These are phyloP conservation scores for Holacanthus passer DNA, from an alignment of 2,113 vertebrate species.

Conservation along the genomic window DNA sequence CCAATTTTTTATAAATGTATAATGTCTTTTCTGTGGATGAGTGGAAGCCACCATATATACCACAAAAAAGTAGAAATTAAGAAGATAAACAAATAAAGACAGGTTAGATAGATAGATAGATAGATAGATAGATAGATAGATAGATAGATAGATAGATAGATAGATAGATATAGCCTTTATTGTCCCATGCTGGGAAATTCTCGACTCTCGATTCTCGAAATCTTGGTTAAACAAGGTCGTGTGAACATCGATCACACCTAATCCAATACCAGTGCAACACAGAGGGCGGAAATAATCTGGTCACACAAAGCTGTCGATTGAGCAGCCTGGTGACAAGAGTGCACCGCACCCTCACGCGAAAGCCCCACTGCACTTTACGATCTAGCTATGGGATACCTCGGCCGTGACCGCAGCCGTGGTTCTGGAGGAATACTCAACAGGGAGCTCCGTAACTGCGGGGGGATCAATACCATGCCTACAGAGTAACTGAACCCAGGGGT, in stretches of 20 bases:
- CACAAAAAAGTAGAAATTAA: neutral
- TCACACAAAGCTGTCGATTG: slow-evolving; percentile 61
- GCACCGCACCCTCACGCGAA: slow-evolving; percentile 50
- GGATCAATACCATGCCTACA: slow-evolving; percentile 82
- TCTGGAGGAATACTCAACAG: slow-evolving; percentile 65
- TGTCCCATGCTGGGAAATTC: too few species aligned
- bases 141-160: too few species aligned
- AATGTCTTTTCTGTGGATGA: neutral
- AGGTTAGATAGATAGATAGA: too few species aligned
- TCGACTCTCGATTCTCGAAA: too few species aligned
- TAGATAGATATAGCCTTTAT: too few species aligned
- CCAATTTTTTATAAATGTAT: neutral
- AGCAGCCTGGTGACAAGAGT: slow-evolving; percentile 41
- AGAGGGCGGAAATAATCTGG: slow-evolving; percentile 60
- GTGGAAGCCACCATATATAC: neutral
- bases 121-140: too few species aligned
- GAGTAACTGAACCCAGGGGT: slow-evolving; percentile 67
- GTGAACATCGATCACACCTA: slow-evolving; percentile 53
- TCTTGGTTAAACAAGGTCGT: slow-evolving; percentile 30
- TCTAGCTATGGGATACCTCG: slow-evolving; percentile 48
- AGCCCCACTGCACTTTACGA: slow-evolving; percentile 64
- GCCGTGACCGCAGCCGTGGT: slow-evolving; percentile 61
- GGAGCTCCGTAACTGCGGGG: slow-evolving; percentile 65
- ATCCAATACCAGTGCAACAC: slow-evolving; percentile 60
- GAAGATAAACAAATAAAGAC: slow-evolving; percentile 15